Conservation (phyloP, 2,888 invertebrate genomes). For the Nebria salina region DNA sequence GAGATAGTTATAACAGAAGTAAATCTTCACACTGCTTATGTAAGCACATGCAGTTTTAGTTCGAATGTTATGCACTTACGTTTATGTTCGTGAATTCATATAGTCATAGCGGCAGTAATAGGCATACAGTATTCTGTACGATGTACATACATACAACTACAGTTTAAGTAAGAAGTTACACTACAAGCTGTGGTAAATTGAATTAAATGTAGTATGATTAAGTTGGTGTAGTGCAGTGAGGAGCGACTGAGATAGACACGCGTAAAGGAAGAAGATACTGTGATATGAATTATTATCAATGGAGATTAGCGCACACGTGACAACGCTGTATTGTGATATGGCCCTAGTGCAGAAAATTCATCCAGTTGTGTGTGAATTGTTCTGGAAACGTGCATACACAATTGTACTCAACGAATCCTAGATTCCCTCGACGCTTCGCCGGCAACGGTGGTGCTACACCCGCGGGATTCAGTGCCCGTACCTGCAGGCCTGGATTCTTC, state of each 20-base stretch:
- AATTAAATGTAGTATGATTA: background rate
- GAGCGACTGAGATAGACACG: background rate
- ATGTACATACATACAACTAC: background rate
- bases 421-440: conserved; percentile 17
- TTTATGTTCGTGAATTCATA: too few species aligned
- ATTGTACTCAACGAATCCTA: conserved; percentile 17
- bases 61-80: too few species aligned
- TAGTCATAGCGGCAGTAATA: too few species aligned
- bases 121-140: too few species aligned
- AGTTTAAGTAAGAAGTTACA: background rate
- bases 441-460: conserved; percentile 27
- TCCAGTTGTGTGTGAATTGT: conserved; percentile 45
- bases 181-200: background rate
- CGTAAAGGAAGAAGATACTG: background rate
- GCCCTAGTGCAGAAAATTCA: conserved; percentile 41
- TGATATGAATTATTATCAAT: conserved; percentile 44
- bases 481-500: conserved; percentile 23
- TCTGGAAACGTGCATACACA: conserved; percentile 30
- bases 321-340: conserved; percentile 42
- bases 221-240: background rate
- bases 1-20: too few species aligned
- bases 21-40: too few species aligned
- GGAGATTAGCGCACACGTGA: conserved; percentile 38
- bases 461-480: conserved; percentile 27
- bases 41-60: too few species aligned